Percentiles rank a stretch among this genome's conserved stretches.
These are phyloP conservation scores for Pteria penguin DNA, from an alignment of 2,888 invertebrate species.

Conservation along the genomic window DNA sequence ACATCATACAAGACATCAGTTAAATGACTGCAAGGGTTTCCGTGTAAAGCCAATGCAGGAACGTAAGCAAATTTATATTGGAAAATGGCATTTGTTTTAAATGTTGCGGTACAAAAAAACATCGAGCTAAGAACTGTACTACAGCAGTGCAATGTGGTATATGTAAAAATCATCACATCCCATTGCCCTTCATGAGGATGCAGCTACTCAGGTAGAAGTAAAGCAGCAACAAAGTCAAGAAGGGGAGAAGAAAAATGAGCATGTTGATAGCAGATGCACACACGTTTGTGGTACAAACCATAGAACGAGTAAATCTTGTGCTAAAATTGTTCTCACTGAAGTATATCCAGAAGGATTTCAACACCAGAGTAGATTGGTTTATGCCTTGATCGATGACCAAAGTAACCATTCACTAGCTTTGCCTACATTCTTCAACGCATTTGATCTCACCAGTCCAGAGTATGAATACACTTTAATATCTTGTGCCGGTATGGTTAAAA, in stretches of 20 bases:
- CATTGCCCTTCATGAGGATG: conserved; percentile 1
- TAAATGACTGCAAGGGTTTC: conserved; percentile 13
- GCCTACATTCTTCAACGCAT: conserved; percentile 12
- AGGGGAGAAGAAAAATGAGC: no score
- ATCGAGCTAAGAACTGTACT: conserved; percentile 13
- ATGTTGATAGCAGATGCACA: background rate
- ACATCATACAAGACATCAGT: conserved; percentile 3
- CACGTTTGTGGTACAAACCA: conserved; percentile 8
- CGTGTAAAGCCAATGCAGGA: background rate
- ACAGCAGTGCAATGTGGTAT: background rate
- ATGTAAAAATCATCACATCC: conserved; percentile 1
- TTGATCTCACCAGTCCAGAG: background rate
- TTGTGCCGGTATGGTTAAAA: conserved; percentile 6
- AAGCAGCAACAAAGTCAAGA: no score
- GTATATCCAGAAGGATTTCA: conserved; percentile 1
- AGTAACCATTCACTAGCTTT: conserved; percentile 21
- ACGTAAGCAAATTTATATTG: background rate
- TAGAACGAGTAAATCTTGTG: conserved; percentile 27
- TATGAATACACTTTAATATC: conserved; percentile 14
- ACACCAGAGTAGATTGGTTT: background rate
- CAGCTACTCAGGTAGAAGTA: background rate
- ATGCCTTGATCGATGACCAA: conserved; percentile 17
- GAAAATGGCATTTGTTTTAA: background rate
- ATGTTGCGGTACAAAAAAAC: conserved; percentile 7
- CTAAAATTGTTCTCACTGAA: conserved; percentile 3